These are phyloP conservation scores for Chaetophractus vellerosus DNA, from an alignment of 2,797 vertebrate species.

Conservation along the genomic window DNA sequence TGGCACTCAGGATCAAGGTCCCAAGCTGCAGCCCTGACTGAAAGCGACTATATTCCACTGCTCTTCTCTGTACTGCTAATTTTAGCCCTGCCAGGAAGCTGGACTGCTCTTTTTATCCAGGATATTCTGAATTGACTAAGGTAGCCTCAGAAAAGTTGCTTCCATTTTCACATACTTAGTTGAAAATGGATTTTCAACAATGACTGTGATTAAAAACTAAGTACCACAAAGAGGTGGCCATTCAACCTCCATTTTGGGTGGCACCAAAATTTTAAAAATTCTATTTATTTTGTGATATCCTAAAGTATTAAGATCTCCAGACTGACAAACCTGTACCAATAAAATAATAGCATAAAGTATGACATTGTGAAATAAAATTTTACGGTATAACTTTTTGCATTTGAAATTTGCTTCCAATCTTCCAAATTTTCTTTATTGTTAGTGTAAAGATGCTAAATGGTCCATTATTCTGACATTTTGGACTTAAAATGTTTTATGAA, in stretches of 20 bases:
- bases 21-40: not conserved
- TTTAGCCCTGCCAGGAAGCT: slow-evolving; percentile 3
- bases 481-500: slow-evolving; percentile 60
- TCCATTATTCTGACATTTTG: slow-evolving; percentile 21
- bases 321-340: not conserved
- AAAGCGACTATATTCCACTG: not conserved
- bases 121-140: not conserved
- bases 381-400: not conserved
- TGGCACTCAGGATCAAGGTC: not conserved
- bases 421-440: not conserved
- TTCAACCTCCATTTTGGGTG: not conserved
- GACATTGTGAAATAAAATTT: slow-evolving; percentile 22
- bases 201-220: slow-evolving; percentile 31
- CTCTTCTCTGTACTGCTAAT: not conserved
- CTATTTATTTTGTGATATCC: slow-evolving; percentile 30
- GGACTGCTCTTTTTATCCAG: not conserved
- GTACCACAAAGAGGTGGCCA: not conserved
- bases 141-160: not conserved
- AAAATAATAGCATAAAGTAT: not conserved
- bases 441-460: not conserved
- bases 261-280: not conserved
- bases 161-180: not conserved
- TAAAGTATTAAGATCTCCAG: slow-evolving; percentile 19
- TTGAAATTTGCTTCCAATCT: slow-evolving; percentile 25
- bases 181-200: slow-evolving; percentile 35